Base-by-base conservation (phyloP, 1,140 invertebrate genomes). In the Phymastichus coffea region DNA sequence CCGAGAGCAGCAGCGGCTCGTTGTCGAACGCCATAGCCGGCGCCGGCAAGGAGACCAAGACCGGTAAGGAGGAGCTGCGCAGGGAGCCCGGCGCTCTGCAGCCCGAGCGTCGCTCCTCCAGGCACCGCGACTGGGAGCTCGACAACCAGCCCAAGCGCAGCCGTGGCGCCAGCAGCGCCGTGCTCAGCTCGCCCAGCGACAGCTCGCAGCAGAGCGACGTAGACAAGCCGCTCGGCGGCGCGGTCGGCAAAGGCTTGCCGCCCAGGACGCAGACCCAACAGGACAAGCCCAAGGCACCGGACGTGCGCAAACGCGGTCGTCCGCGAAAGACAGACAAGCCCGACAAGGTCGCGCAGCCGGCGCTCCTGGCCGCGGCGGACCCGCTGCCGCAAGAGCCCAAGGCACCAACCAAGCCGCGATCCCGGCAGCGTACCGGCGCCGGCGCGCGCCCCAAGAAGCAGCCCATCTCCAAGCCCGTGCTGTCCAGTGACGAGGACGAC, bases 231-330 rank as follows among this genome's bases (percentile, higher is more conserved):
- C 69, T 66, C 26, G 19, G 30, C 30, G 14, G 30, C 30, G 14
- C 7, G 7, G 14, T 6, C 30, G 14, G 30, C 30, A 33, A 14
- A 6, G 14, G 30, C 30, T 8, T 14, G 1, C 46, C 30, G 9
- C 40, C 57, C 6, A 46, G 57, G 22, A 3, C 20, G 0, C 57
- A 58, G 57, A 48, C 52, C 2, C n/a, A n/a, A n/a, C n/a, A n/a
- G n/a, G n/a, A 79, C 53, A 76, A 83, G 70, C 71, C 76, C 54
- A 72, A 83, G 64, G 69, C 72, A 22, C 53, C 71, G 12, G 78
- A 80, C 23, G 66, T 62, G 0, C 72, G 71, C 25, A 80, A 77
- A 62, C 71, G 80, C 2, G 80, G 80, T 4, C 64, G 80, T 38
- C 80, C 80, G 0, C 72, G 80, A 25, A 77, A 80, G 52, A 69